Conservation (phyloP, 1,140 invertebrate species). For the Drosophila orosa region DNA sequence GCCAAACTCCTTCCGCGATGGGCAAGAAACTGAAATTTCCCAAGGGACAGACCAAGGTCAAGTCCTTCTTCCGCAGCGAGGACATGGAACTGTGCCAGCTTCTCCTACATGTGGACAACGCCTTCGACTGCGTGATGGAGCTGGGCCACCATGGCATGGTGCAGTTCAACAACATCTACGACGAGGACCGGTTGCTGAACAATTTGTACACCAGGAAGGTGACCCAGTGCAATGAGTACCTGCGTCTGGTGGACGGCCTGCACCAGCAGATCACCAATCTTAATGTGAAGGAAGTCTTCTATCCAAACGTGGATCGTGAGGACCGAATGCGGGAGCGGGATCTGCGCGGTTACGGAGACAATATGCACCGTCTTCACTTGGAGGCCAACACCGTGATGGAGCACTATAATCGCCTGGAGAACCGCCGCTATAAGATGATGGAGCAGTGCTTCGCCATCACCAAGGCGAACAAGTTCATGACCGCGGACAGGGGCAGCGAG, state of each 20-base stretch:
- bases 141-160: constrained; percentile 63
- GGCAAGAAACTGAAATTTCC: not conserved
- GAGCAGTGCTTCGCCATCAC: constrained; percentile 59
- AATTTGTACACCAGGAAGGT: constrained; percentile 96
- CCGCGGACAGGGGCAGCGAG: constrained; percentile 85
- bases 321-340: constrained; percentile 98
- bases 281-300: constrained; percentile 96
- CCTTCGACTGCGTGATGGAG: constrained; percentile 71
- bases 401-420: constrained; percentile 96
- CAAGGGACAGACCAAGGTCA: constrained; percentile 20
- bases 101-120: constrained; percentile 66
- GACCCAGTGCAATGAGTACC: constrained; percentile 95
- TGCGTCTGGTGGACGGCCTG: constrained; percentile 95
- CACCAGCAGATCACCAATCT: constrained; percentile 98
- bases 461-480: constrained; percentile 45
- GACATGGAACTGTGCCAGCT: constrained; percentile 72
- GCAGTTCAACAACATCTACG: constrained; percentile 86
- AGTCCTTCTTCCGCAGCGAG: constrained; percentile 75
- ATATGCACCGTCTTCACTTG: constrained; percentile 89
- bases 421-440: constrained; percentile 21
- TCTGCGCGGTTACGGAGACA: constrained; percentile 96
- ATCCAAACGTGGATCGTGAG: constrained; percentile 86
- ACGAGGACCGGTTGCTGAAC: constrained; percentile 96
- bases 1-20: not conserved
- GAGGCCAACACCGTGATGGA: constrained; percentile 95